Percentiles rank a stretch among this genome's conserved stretches.
These are phyloP conservation scores for Esperia sulphurella DNA, from an alignment of 2,888 invertebrate genomes.

Conservation along the genomic window DNA sequence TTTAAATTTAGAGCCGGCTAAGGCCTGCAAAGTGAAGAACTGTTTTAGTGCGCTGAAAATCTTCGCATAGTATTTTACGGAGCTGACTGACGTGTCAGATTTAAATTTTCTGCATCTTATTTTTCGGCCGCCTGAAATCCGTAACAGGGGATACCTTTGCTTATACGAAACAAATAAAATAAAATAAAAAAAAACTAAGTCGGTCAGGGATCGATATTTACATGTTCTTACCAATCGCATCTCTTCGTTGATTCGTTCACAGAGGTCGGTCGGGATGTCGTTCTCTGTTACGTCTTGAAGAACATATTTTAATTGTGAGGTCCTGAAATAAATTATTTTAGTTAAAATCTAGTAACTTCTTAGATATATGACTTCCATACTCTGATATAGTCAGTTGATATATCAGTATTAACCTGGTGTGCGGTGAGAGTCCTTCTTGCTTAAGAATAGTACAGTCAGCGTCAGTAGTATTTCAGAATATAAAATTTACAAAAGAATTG, in stretches of 20 bases:
- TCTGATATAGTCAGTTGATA: too few relatives aligned
- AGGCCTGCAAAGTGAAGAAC: conserved; percentile 73
- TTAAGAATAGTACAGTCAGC: too few relatives aligned
- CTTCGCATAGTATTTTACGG: conserved; percentile 69
- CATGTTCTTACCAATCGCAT: conserved; percentile 87
- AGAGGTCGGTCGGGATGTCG: conserved; percentile 95
- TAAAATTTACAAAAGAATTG: too few relatives aligned
- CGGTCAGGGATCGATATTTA: conserved; percentile 60
- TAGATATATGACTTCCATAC: too few relatives aligned
- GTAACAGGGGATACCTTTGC: conserved; percentile 41
- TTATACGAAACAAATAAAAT: conserved; percentile 42
- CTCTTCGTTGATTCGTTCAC: conserved; percentile 93
- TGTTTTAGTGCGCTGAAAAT: conserved; percentile 74
- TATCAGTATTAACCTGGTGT: too few relatives aligned
- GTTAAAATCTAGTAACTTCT: too few relatives aligned
- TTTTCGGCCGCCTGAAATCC: conserved; percentile 74
- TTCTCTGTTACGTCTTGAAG: conserved; percentile 92
- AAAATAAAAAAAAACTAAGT: conserved; percentile 23
- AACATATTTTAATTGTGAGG: conserved; percentile 90
- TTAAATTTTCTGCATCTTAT: conserved; percentile 70
- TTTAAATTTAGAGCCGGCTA: conserved; percentile 71
- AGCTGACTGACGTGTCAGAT: conserved; percentile 66
- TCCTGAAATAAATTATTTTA: conserved; percentile 71
- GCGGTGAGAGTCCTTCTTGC: too few relatives aligned
- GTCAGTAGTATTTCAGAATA: too few relatives aligned